Evolutionary conservation across 2,888 invertebrate species (phyloP).

Genomic region (Galerucella pusilla): DNA sequence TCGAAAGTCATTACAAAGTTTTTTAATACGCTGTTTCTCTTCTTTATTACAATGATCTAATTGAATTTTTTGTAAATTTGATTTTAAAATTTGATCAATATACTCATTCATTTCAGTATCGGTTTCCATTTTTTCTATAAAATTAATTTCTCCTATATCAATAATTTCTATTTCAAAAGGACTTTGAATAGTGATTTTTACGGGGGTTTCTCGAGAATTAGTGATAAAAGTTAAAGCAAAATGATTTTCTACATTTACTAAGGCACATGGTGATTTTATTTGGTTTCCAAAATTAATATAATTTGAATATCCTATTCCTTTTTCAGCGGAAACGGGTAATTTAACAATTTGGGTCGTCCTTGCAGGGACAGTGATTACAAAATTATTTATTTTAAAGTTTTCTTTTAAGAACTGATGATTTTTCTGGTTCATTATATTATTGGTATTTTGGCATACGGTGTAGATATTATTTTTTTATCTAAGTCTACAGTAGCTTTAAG

Average conservation of each 20-base stretch:
- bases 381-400: background rate
- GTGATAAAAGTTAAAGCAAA: background rate
- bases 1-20: too few species aligned
- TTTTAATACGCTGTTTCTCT: too few species aligned
- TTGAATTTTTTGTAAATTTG: too few species aligned
- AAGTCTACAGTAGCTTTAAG: too few species aligned
- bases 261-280: background rate
- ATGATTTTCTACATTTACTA: conserved; percentile 8
- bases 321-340: conserved; percentile 1
- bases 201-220: too few species aligned
- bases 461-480: too few species aligned
- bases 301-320: conserved; percentile 9
- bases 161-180: too few species aligned
- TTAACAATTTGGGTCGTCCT: background rate
- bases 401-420: background rate
- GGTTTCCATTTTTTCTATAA: too few species aligned
- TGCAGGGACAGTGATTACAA: conserved; percentile 6
- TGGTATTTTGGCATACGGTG: too few species aligned
- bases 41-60: too few species aligned
- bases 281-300: conserved; percentile 7
- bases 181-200: too few species aligned
- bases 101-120: background rate
- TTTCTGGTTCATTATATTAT: background rate
- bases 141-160: too few species aligned
- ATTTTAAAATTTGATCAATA: conserved; percentile 4